Evolutionary conservation across 1,140 invertebrate genomes (phyloP), one percentile per base, ranked within the genome.

Genomic region (Matsumurasca onukii): DNA sequence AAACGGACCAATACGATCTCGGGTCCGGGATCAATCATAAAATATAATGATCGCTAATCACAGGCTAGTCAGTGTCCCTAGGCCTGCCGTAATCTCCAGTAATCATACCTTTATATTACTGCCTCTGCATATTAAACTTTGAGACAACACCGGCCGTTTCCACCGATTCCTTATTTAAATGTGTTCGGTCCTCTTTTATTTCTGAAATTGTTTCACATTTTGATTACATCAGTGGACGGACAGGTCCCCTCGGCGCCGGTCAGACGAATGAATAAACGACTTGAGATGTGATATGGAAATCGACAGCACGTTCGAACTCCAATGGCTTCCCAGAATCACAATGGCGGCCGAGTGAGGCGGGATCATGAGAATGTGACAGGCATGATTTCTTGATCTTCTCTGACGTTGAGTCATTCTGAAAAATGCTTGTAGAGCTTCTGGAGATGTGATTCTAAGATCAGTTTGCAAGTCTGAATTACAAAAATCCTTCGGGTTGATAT

Each of bases 1-100:
- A 65, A 65, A 39, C 62, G 17, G 62, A 45, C 62, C 62, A 45
- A 45, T 45, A 39, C 25, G 31, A 45, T 65, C 30, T 22, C 62
- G n/a, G n/a, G 62, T 27, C 55, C 30, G 24, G 55, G 62, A 65
- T 65, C 62, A 65, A 65, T 65, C 62, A 65, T 65, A 65, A 65
- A 65, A 65, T 45, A 45, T 65, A 65, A 65, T 65, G 39, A 45
- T 65, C 39, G 39, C 24, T 65, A 65, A 65, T 65, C 39, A 65
- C 62, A 48, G 61, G 22, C 5, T 48, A 17, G 39, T 9, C 31
- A 27, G 31, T 65, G 55, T 59, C 55, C 55, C 55, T 59, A 59
- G 39, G 62, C 31, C 22, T 65, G 62, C 48, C 62, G 27, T 65
- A 65, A 65, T 65, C 62, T n/a, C 2, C 31, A 31, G 39, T 65